phyloP scores from a whole-genome alignment of 2,888 invertebrate species.

The Thera britannica region DNA sequence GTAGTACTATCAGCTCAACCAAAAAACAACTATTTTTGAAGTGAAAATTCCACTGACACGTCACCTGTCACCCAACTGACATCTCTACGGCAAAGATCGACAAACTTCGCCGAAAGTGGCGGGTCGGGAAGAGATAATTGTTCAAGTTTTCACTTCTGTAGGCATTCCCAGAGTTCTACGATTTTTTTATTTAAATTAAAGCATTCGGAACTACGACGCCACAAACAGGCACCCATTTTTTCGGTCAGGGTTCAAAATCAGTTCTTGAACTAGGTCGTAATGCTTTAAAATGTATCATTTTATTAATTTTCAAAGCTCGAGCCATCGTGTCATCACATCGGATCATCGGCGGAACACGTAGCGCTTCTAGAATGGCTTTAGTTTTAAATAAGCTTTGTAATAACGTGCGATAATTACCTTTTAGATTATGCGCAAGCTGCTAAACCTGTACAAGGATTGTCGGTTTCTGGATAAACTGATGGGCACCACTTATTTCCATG shows the following conservation, averaged over 20 bases:
- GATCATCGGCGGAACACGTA: constrained; percentile 10
- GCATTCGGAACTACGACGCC: too few species aligned
- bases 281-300: not conserved
- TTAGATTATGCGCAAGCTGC: constrained; percentile 90
- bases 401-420: constrained; percentile 47
- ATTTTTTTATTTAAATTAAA: too few species aligned
- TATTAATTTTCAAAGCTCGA: not conserved
- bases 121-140: too few species aligned
- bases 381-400: constrained; percentile 54
- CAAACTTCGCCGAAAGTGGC: too few species aligned
- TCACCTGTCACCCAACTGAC: too few species aligned
- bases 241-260: not conserved
- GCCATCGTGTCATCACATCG: not conserved
- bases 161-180: too few species aligned
- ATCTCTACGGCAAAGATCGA: too few species aligned
- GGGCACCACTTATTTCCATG: constrained; percentile 94
- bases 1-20: too few species aligned
- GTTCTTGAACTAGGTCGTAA: not conserved
- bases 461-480: constrained; percentile 93
- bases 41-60: too few species aligned
- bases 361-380: constrained; percentile 75
- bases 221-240: too few species aligned
- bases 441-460: constrained; percentile 94
- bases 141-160: too few species aligned
- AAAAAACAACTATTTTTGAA: too few species aligned